A percentile compares a stretch with the other conserved stretches of the same genome.
These are phyloP conservation scores for Conchocele bisecta DNA, from an alignment of 2,888 invertebrate genomes.

Conservation along the genomic window DNA sequence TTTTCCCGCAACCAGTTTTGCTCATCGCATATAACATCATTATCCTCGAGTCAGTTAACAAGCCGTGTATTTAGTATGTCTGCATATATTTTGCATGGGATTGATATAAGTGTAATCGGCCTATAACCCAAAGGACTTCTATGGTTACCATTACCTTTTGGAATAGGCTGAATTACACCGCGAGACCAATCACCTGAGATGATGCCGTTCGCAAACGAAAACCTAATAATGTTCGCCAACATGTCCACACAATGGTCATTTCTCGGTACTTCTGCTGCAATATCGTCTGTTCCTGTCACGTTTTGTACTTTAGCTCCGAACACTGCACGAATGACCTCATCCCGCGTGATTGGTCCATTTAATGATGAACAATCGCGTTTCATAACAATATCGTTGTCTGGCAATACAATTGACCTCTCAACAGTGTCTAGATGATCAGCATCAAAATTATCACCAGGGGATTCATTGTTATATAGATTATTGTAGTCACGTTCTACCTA, in stretches of 20 bases:
- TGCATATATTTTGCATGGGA: constrained; percentile 14
- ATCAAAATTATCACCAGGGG: background rate
- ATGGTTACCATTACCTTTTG: constrained; percentile 8
- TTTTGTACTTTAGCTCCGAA: constrained; percentile 1
- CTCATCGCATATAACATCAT: constrained; percentile 10
- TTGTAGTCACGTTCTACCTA: constrained; percentile 2
- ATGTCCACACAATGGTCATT: constrained; percentile 5
- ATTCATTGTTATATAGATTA: background rate
- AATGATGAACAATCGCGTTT: background rate
- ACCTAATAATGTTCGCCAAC: constrained; percentile 6
- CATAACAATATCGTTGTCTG: too few relatives aligned
- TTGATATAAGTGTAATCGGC: constrained; percentile 10
- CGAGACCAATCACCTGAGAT: constrained; percentile 5
- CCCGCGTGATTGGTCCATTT: constrained; percentile 6
- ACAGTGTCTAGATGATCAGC: background rate
- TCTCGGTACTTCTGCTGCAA: constrained; percentile 6
- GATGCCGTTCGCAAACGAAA: constrained; percentile 1
- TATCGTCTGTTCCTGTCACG: constrained; percentile 1
- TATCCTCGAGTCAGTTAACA: constrained; percentile 3
- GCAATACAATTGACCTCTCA: background rate
- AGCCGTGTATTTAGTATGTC: constrained; percentile 20
- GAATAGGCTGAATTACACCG: constrained; percentile 7
- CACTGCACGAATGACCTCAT: background rate
- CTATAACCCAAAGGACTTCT: constrained; percentile 23
- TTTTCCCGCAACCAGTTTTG: constrained; percentile 27